Base-by-base conservation (phyloP, 2,113 vertebrate species). In the Triplophysa rosa region DNA sequence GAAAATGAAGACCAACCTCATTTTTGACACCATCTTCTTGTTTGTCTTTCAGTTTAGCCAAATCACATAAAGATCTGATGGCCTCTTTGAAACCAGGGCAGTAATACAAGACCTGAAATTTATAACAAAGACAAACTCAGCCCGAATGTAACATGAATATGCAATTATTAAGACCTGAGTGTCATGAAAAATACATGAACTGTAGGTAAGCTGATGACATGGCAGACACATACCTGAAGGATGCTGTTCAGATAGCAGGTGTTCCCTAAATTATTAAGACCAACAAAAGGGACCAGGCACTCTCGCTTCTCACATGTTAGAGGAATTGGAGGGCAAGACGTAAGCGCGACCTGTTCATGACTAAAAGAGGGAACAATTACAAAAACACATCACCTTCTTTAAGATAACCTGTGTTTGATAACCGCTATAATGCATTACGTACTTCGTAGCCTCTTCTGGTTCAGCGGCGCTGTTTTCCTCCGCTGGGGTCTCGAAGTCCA, bases 211-310 rank as follows among this genome's bases (percentile, higher is more conserved):
- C 2, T 33, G 1, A 64, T 58, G 19, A 47, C 23, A 64, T 2
- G 16, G 4, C 4, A 21, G 54, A 19, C 19, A 66, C 85, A 59
- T 89, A 98, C 98, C 96, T 99, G 98, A 85, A 99, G 94, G 61
- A 99, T 86, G 26, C 98, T 99, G 91, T 99, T 99, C 72, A 99
- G 91, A 86, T 99, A 99, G 86, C 98, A 99, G 62, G 98, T 99
- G 90, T 99, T 99, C 62, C 98, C 98, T 13, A 98, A 91, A 80
- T 99, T 99, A 88, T 96, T 98, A 85, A 99, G 80, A 4, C 98
- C 98, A 84, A 98, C 96, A 84, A 99, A 99, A 11, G 98, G 98
- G 81, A 97, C 52, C 80, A 97, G 77, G 77, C 78, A 93, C 81
- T 97, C 96, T 66, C 82, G 95, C 83, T 94, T 98, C 82, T 95